A percentile compares a stretch with the other conserved stretches of the same genome.
Conservation (phyloP, 2,888 invertebrate genomes). For the Lasioglossum vierecki region DNA sequence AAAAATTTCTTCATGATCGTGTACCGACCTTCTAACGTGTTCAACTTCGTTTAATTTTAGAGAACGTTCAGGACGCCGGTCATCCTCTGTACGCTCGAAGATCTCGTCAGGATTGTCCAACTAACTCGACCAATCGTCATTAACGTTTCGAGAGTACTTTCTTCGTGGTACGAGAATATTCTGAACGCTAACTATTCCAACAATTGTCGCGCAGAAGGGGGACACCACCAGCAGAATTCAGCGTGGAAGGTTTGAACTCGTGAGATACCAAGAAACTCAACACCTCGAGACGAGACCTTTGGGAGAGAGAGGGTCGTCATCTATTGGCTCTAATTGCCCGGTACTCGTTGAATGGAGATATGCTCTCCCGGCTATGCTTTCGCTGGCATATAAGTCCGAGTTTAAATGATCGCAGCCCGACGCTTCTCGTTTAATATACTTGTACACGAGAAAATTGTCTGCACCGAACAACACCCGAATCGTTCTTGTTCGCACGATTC, state of each 20-base stretch:
- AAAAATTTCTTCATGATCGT: neutral
- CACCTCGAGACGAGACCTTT: constrained; percentile 61
- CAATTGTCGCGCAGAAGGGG: constrained; percentile 7
- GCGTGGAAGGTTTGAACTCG: constrained; percentile 39
- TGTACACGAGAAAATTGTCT: constrained; percentile 55
- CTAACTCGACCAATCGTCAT: neutral
- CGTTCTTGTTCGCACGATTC: constrained; percentile 1
- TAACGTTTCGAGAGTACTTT: neutral
- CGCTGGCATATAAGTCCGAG: constrained; percentile 48
- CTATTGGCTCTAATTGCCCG: constrained; percentile 69
- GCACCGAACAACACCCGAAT: constrained; percentile 2
- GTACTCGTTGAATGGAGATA: constrained; percentile 61
- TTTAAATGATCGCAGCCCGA: constrained; percentile 57
- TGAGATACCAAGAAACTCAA: constrained; percentile 67
- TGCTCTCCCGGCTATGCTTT: constrained; percentile 51
- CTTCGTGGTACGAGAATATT: neutral
- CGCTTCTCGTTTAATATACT: constrained; percentile 64
- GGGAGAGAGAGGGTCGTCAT: constrained; percentile 53
- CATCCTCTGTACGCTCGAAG: neutral
- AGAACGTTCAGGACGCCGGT: neutral
- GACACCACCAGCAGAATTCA: constrained; percentile 7
- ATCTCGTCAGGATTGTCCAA: neutral
- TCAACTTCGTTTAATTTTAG: neutral
- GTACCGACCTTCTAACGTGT: neutral
- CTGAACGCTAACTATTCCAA: neutral